These are phyloP conservation scores for Epinephelus fuscoguttatus DNA, from an alignment of 2,113 vertebrate genomes.

Conservation along the genomic window DNA sequence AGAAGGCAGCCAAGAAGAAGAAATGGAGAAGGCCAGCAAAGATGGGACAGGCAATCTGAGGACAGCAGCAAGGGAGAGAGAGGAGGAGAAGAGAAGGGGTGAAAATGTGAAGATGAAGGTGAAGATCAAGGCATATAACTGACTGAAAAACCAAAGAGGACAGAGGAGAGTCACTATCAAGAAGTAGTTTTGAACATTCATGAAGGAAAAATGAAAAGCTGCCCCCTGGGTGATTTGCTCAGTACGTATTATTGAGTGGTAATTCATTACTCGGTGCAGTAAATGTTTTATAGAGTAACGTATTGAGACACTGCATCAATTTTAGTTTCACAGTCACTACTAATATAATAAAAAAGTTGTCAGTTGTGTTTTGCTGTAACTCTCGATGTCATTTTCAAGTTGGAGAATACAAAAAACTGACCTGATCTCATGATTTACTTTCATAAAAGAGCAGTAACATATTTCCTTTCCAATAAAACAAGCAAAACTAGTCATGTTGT, in stretches of 20 bases:
- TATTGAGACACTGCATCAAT: conserved; percentile 48
- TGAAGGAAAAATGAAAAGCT: conserved; percentile 48
- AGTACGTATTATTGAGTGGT: conserved; percentile 51
- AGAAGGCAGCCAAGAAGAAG: conserved; percentile 96
- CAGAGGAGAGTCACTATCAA: conserved; percentile 44
- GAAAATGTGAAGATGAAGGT: conserved; percentile 34
- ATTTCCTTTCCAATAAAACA: not conserved
- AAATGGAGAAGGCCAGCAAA: conserved; percentile 94
- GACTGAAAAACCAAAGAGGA: conserved; percentile 36
- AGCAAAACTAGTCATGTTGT: not conserved
- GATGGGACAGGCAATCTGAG: conserved; percentile 92
- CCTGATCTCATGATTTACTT: conserved; percentile 14
- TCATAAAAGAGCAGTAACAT: not conserved
- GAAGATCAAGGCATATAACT: conserved; percentile 23
- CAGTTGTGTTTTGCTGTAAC: not conserved
- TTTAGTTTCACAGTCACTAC: conserved; percentile 34
- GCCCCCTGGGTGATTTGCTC: conserved; percentile 38
- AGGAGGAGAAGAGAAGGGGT: not conserved
- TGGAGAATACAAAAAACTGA: conserved; percentile 23
- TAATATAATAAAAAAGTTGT: conserved; percentile 12
- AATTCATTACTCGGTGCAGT: conserved; percentile 51
- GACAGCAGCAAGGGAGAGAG: conserved; percentile 1
- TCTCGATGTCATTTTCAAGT: conserved; percentile 17
- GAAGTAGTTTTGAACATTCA: conserved; percentile 23
- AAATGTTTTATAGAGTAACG: conserved; percentile 59